These are phyloP conservation scores for Pantherophis vulpinus DNA, from an alignment of 2,797 vertebrate genomes.

Conservation along the genomic window DNA sequence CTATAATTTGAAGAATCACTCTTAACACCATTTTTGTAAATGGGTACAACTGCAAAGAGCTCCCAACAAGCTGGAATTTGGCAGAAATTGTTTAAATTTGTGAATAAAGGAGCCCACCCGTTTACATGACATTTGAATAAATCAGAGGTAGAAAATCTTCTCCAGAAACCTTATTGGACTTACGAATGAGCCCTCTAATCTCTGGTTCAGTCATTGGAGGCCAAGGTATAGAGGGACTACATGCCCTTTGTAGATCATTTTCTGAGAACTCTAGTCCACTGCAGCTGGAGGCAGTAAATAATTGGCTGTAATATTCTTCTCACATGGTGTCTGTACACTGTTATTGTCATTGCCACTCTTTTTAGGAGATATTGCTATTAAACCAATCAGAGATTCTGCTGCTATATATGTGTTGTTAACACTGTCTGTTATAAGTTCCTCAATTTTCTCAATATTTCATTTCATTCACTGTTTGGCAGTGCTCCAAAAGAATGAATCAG, in stretches of 20 bases:
- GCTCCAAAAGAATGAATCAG: no score
- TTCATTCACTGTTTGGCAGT: no score
- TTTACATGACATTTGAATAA: not conserved
- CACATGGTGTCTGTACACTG: not conserved
- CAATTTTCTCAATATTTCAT: no score
- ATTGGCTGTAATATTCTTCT: not conserved
- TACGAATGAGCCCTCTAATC: not conserved
- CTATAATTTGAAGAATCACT: not conserved
- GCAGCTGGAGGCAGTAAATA: not conserved
- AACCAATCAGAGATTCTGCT: no score
- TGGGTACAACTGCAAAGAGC: not conserved
- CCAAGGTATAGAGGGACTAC: not conserved
- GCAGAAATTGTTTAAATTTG: not conserved
- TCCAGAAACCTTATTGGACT: not conserved
- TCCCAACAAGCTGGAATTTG: not conserved
- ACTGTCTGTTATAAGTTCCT: no score
- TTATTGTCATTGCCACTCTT: no score
- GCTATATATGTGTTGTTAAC: no score
- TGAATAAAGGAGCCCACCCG: not conserved
- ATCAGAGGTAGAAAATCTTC: not conserved
- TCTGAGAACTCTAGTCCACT: not conserved
- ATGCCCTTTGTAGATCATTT: not conserved
- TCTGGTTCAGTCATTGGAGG: not conserved
- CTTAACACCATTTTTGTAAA: no score
- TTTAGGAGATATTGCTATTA: no score